A percentile compares a stretch with the other conserved stretches of the same genome.
Evolutionary conservation across 2,888 invertebrate genomes (phyloP).

Genomic region (Craniophora ligustri): DNA sequence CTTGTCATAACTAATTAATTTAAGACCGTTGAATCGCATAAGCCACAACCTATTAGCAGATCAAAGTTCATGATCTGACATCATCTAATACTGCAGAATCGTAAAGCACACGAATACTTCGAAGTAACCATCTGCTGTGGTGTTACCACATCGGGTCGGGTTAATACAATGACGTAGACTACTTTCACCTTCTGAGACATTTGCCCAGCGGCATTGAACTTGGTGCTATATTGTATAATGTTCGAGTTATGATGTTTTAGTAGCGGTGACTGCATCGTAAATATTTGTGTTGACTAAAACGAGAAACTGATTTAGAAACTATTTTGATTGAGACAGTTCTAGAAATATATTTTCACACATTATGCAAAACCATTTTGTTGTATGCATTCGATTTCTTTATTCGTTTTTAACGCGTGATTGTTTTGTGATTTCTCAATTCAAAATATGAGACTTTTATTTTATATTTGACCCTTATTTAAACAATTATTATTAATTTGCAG

Average conservation of each 20-base stretch:
- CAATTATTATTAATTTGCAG: no score
- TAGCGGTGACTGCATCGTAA: background rate
- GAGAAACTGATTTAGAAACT: background rate
- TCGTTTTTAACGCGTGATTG: no score
- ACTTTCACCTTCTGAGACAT: conserved; percentile 78
- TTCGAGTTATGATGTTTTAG: conserved; percentile 51
- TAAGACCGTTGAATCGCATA: conserved; percentile 7
- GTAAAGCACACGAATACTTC: conserved; percentile 34
- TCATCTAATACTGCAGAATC: conserved; percentile 38
- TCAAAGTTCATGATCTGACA: conserved; percentile 55
- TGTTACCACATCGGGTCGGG: conserved; percentile 53
- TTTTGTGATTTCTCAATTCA: no score
- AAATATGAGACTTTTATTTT: no score
- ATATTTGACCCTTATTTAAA: no score
- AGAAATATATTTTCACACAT: background rate
- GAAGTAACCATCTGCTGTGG: conserved; percentile 41
- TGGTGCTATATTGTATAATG: conserved; percentile 62
- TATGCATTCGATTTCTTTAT: no score
- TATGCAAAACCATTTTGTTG: no score
- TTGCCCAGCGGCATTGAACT: conserved; percentile 80
- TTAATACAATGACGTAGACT: conserved; percentile 59
- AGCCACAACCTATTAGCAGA: background rate
- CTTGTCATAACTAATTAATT: background rate
- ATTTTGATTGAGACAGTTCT: background rate
- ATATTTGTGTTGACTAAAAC: background rate